Conservation (phyloP, 2,113 vertebrate species). For the Cavia porcellus region DNA sequence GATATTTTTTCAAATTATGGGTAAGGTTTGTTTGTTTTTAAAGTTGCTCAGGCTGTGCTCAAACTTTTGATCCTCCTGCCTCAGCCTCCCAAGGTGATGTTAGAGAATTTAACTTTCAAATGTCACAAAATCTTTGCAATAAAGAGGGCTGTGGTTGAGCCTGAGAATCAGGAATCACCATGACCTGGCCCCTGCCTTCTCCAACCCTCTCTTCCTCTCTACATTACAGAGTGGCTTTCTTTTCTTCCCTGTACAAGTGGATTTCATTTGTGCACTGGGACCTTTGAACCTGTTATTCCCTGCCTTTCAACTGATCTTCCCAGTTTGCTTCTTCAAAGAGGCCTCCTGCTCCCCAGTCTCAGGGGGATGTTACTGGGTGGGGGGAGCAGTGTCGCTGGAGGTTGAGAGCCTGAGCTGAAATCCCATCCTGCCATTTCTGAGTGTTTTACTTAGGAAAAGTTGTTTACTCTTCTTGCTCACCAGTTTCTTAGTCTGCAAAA, state of each 20-base stretch:
- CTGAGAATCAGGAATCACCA: neutral
- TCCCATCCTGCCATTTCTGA: neutral
- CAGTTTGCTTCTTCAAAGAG: neutral
- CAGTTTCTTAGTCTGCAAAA: constrained; percentile 26
- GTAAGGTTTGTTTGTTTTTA: neutral
- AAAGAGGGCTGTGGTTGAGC: neutral
- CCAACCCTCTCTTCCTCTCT: neutral
- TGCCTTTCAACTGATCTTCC: neutral
- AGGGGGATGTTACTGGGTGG: neutral
- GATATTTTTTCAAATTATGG: neutral
- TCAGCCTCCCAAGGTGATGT: neutral
- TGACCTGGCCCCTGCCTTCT: neutral
- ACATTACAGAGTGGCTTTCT: neutral
- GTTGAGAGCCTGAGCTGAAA: neutral
- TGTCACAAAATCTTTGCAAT: neutral
- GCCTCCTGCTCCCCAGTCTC: neutral
- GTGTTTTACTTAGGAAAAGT: neutral
- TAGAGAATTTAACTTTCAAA: neutral
- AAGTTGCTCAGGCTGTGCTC: neutral
- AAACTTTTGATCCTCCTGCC: neutral
- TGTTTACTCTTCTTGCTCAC: neutral
- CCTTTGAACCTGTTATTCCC: neutral
- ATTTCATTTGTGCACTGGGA: neutral
- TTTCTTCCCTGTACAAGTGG: neutral
- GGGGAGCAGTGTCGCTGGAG: neutral